These are phyloP conservation scores for Taenaris catops DNA, from an alignment of 2,888 invertebrate genomes.

Conservation along the genomic window DNA sequence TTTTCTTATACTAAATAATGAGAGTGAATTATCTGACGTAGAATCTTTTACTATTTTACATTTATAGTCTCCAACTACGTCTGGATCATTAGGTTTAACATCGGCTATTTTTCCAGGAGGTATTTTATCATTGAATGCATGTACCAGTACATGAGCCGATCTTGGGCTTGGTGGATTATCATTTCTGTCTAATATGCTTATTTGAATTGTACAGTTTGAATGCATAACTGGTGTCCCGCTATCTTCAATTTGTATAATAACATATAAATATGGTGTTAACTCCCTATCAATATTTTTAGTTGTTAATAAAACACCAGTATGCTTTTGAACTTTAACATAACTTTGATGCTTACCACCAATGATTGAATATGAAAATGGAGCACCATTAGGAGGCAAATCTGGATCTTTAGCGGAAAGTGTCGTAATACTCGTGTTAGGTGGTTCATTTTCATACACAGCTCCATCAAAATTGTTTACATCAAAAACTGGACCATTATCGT, in stretches of 20 bases:
- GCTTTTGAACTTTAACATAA: constrained; percentile 87
- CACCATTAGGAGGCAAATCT: constrained; percentile 94
- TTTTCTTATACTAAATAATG: constrained; percentile 84
- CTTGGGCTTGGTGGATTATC: constrained; percentile 93
- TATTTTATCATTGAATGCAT: constrained; percentile 87
- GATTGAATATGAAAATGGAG: constrained; percentile 91
- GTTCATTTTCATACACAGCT: constrained; percentile 92
- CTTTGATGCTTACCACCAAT: constrained; percentile 89
- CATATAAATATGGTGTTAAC: constrained; percentile 84
- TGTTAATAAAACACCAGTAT: constrained; percentile 89
- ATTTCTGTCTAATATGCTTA: constrained; percentile 92
- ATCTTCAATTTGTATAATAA: constrained; percentile 92
- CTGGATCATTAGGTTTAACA: constrained; percentile 95
- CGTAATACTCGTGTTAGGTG: constrained; percentile 89
- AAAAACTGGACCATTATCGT: constrained; percentile 95
- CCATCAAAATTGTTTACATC: constrained; percentile 85
- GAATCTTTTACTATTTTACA: constrained; percentile 89
- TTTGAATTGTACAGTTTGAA: constrained; percentile 87
- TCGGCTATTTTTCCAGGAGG: constrained; percentile 93
- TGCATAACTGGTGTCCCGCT: constrained; percentile 91
- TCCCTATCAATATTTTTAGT: constrained; percentile 91
- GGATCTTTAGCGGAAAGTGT: constrained; percentile 93
- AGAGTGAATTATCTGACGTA: constrained; percentile 77
- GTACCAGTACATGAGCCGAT: constrained; percentile 88
- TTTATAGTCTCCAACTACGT: constrained; percentile 92